Base-by-base conservation (phyloP, 2,113 vertebrate genomes). In the Phocoena sinus region DNA sequence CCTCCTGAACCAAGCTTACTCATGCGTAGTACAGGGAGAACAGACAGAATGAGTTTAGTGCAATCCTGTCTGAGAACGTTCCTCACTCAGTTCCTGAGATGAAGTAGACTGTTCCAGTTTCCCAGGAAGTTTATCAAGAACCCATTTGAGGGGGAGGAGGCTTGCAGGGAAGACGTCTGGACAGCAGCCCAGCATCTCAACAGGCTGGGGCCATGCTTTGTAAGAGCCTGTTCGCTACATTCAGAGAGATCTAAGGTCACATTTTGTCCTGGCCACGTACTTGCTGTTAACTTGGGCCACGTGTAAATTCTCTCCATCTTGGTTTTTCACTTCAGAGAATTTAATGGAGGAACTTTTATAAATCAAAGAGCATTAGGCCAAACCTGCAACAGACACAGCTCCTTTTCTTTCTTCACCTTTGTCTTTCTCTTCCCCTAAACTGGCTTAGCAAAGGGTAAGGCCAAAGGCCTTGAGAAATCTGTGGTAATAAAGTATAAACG, bases 181-280 rank as follows among this genome's bases (percentile, higher is more conserved):
- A 33, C 10, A 0, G 31, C 36, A 31, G 88, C n/a, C 50, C 28
- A 8, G 25, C 6, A 11, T 4, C 56, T 8, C 8, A 4, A 0
- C 44, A 20, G 17, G 62, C 58, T 10, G 41, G 6, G 1, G 73
- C 44, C 1, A 7, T 8, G 18, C 44, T 44, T 5, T 38, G 6
- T 4, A 36, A 18, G 28, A 33, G 58, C 6, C n/a, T 58, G 26
- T 20, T 47, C 9, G 50, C n/a, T 25, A 81, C 11, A 13, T 13
- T 8, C 21, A 8, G 63, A 36, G 31, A 68, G 68, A 15, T 25
- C 44, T 28, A 5, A 10, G 36, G n/a, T 18, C 41, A 21, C 0
- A 0, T 9, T 13, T 10, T 28, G 12, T 8, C 38, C 26, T 50
- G 58, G 38, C 41, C 21, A 3, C 0, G 9, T 3, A 25, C n/a